Evolutionary conservation across 2,113 vertebrate genomes (phyloP).

Genomic region (Apaloderma vittatum): DNA sequence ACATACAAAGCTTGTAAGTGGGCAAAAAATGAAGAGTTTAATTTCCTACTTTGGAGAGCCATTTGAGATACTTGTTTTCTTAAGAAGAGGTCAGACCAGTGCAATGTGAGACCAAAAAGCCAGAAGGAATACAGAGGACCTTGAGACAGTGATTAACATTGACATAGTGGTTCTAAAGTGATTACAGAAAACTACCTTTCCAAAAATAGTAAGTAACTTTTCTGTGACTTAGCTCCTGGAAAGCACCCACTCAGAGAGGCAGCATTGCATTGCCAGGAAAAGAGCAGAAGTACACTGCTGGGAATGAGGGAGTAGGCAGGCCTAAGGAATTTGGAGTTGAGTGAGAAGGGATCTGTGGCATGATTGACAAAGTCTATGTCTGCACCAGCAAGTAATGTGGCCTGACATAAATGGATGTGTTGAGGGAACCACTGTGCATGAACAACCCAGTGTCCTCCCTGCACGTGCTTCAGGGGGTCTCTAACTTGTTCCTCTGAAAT

Average conservation of each 20-base stretch:
- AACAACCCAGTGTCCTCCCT: background rate
- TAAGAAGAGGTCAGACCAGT: background rate
- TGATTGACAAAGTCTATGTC: rapidly evolving
- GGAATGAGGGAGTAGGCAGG: background rate
- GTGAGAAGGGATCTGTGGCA: background rate
- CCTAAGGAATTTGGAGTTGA: background rate
- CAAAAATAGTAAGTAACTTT: background rate
- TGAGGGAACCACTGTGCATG: background rate
- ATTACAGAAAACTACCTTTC: background rate
- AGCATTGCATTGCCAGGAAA: background rate
- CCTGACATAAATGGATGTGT: background rate
- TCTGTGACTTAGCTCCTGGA: background rate
- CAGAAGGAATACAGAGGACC: background rate
- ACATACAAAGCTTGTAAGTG: background rate
- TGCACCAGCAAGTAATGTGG: background rate
- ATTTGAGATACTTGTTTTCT: background rate
- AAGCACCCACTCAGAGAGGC: background rate
- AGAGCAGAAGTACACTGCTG: background rate
- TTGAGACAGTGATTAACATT: background rate
- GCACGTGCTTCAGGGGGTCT: background rate
- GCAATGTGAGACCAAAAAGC: background rate
- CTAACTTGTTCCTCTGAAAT: background rate
- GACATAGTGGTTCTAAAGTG: background rate
- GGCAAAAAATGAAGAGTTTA: background rate
- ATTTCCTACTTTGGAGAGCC: background rate